phyloP scores from a whole-genome alignment of 2,888 invertebrate genomes.

The Alitta virens region DNA sequence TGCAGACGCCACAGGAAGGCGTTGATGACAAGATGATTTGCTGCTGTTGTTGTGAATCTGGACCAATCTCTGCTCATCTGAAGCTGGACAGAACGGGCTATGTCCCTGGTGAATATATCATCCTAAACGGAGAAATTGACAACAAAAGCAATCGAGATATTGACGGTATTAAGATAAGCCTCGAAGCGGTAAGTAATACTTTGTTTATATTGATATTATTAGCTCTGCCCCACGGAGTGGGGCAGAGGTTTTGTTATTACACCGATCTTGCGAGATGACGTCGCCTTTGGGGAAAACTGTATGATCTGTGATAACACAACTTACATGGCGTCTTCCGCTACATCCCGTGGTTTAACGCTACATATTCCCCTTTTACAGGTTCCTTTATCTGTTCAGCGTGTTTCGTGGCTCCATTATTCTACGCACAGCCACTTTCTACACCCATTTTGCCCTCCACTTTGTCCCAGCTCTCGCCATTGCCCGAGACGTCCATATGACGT shows the following conservation, averaged over 20 bases:
- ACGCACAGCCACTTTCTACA: too few relatives aligned
- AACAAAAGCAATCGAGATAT: constrained; percentile 67
- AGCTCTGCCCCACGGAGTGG: neutral
- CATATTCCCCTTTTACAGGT: too few relatives aligned
- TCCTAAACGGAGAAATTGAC: constrained; percentile 77
- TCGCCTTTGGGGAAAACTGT: too few relatives aligned
- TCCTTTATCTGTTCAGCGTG: too few relatives aligned
- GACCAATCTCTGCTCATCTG: constrained; percentile 81
- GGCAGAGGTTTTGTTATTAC: neutral
- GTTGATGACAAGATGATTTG: constrained; percentile 64
- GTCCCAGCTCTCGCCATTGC: too few relatives aligned
- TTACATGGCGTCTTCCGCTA: too few relatives aligned
- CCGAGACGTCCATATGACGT: too few relatives aligned
- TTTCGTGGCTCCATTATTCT: too few relatives aligned
- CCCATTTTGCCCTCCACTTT: too few relatives aligned
- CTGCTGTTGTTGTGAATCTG: constrained; percentile 64
- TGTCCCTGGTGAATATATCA: constrained; percentile 90
- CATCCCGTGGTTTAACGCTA: too few relatives aligned
- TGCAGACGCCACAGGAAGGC: constrained; percentile 67
- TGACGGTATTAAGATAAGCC: neutral
- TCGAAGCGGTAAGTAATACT: constrained; percentile 11
- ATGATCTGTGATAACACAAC: too few relatives aligned
- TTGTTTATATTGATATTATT: neutral
- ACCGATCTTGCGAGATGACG: too few relatives aligned
- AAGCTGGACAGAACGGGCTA: constrained; percentile 87